Conservation (phyloP, 2,797 vertebrate species). For the Xiphophorus birchmanni region DNA sequence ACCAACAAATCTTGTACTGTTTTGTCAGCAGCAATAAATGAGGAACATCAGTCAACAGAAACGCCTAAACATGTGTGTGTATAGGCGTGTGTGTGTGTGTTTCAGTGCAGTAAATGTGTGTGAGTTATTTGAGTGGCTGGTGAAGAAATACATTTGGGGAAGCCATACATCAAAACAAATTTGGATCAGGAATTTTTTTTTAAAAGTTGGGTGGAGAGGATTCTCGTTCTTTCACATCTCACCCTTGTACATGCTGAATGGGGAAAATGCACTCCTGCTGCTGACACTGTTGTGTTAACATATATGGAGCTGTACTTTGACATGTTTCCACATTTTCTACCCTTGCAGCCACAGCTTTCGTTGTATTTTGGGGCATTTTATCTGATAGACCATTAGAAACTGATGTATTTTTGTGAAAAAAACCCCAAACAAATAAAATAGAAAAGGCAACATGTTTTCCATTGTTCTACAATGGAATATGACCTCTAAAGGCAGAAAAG, state of each 20-base stretch:
- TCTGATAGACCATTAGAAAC: not conserved
- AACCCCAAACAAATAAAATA: not conserved
- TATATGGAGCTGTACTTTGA: not conserved
- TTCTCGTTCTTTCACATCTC: not conserved
- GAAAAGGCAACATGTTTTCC: not conserved
- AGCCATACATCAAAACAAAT: conserved; percentile 49
- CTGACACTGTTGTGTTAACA: not conserved
- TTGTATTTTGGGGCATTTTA: not conserved
- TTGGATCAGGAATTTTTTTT: conserved; percentile 27
- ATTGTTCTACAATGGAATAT: not conserved
- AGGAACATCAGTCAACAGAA: conserved; percentile 20
- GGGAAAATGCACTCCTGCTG: not conserved
- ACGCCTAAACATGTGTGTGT: conserved; percentile 13
- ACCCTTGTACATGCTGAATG: not conserved
- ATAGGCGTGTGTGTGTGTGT: conserved; percentile 9
- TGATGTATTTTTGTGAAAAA: not conserved
- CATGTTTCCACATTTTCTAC: not conserved
- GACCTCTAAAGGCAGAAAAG: not conserved
- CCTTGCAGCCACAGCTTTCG: not conserved
- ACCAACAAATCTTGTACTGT: conserved; percentile 3
- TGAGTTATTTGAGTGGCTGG: conserved; percentile 33
- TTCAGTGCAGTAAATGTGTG: conserved; percentile 27
- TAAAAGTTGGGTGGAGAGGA: conserved; percentile 25
- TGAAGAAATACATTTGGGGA: conserved; percentile 34
- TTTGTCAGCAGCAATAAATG: conserved; percentile 22